Conservation (phyloP, 2,888 invertebrate genomes). For the Trichacis sp. region DNA sequence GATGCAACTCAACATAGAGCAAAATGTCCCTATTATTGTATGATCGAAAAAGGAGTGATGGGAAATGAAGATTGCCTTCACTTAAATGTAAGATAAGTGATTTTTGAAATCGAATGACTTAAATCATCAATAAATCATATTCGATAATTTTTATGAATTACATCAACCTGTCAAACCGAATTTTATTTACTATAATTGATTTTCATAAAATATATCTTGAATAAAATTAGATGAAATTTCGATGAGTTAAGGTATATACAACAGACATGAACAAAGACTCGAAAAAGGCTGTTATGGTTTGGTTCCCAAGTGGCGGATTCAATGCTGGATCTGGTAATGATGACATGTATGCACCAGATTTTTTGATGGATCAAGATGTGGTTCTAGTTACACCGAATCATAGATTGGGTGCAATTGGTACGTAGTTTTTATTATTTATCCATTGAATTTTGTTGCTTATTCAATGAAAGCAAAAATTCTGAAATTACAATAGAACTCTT, state of each 20-base stretch:
- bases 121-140: too few species aligned
- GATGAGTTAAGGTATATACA: conserved; percentile 55
- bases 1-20: conserved; percentile 57
- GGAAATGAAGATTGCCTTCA: conserved; percentile 60
- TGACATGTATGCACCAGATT: conserved; percentile 54
- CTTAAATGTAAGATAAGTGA: conserved; percentile 52
- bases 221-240: too few species aligned
- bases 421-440: too few species aligned
- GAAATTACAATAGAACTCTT: too few species aligned
- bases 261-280: conserved; percentile 54
- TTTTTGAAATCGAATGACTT: too few species aligned
- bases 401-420: conserved; percentile 59
- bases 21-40: conserved; percentile 57
- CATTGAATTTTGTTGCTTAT: too few species aligned
- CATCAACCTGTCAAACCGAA: too few species aligned
- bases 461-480: too few species aligned
- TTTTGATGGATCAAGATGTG: conserved; percentile 51
- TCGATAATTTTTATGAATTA: too few species aligned
- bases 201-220: too few species aligned
- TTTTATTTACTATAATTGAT: too few species aligned
- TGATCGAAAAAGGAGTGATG: conserved; percentile 47
- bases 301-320: conserved; percentile 55
- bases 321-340: conserved; percentile 53
- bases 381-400: conserved; percentile 59
- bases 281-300: conserved; percentile 58